A percentile compares a stretch with the other conserved stretches of the same genome.
Evolutionary conservation across 2,888 invertebrate genomes (phyloP).

Genomic region (Lepidochitona cinerea): DNA sequence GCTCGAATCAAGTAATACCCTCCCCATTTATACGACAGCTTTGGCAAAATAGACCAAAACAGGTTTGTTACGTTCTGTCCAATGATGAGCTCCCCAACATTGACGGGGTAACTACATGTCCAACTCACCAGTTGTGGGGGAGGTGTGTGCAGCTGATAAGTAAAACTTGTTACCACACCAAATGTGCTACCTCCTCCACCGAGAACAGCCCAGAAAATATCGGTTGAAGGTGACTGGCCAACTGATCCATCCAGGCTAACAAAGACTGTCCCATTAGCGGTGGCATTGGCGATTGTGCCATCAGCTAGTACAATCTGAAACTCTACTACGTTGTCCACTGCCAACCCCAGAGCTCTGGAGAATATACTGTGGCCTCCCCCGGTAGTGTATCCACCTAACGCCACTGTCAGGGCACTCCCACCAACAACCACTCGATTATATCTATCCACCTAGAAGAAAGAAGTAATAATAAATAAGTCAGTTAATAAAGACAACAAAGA

Average conservation of each 20-base stretch:
- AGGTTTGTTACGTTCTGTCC: not conserved
- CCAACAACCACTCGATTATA: conserved; percentile 47
- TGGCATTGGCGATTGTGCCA: conserved; percentile 14
- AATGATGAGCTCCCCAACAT: not conserved
- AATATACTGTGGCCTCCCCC: conserved; percentile 58
- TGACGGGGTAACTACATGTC: not conserved
- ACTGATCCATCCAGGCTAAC: conserved; percentile 8
- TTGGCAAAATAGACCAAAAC: not conserved
- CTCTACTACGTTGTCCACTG: conserved; percentile 37
- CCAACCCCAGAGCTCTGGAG: conserved; percentile 32
- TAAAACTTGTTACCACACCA: conserved; percentile 34
- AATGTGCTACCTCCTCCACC: conserved; percentile 40
- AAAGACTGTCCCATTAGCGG: conserved; percentile 11
- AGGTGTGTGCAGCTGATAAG: conserved; percentile 29
- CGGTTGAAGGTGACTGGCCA: conserved; percentile 14
- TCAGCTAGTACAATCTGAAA: conserved; percentile 32
- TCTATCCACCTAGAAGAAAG: conserved; percentile 30
- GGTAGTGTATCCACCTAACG: conserved; percentile 49
- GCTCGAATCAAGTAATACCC: conserved; percentile 14
- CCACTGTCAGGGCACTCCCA: conserved; percentile 49
- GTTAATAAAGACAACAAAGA: too few relatives aligned
- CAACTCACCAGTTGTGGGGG: conserved; percentile 7
- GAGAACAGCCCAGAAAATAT: conserved; percentile 41
- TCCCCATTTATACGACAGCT: conserved; percentile 22
- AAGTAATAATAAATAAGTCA: too few relatives aligned